phyloP scores from a whole-genome alignment of 2,113 vertebrate species.

The Silurus glanis region DNA sequence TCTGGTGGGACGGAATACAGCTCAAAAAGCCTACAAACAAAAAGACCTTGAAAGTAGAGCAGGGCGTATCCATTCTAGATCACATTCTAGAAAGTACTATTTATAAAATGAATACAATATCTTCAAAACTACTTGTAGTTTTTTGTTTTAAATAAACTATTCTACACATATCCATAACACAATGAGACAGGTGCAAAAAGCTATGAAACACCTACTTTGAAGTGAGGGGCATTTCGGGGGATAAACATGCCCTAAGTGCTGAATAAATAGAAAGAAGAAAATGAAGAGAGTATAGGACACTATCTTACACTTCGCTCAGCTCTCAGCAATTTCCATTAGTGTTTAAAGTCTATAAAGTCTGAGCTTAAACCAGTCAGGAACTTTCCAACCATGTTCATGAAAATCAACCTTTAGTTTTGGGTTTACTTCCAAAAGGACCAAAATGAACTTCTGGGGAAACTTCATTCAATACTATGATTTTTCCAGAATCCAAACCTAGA shows the following conservation, averaged over 20 bases:
- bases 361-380: not conserved
- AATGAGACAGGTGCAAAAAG: not conserved
- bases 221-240: not conserved
- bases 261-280: not conserved
- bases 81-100: not conserved
- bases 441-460: not conserved
- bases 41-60: not conserved
- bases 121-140: not conserved
- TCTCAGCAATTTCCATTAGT: not conserved
- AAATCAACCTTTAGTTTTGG: not conserved
- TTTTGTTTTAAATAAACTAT: not conserved
- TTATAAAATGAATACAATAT: not conserved
- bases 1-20: not conserved
- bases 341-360: not conserved
- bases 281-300: not conserved
- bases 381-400: not conserved
- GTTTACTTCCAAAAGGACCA: not conserved
- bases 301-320: not conserved
- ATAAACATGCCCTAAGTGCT: not conserved
- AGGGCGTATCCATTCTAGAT: not conserved
- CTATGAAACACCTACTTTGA: not conserved
- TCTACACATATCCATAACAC: not conserved
- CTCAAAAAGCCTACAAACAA: not conserved
- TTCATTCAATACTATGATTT: not conserved
- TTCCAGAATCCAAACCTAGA: not conserved